Base-by-base conservation (phyloP, 2,797 vertebrate species). In the Balearica regulorum region DNA sequence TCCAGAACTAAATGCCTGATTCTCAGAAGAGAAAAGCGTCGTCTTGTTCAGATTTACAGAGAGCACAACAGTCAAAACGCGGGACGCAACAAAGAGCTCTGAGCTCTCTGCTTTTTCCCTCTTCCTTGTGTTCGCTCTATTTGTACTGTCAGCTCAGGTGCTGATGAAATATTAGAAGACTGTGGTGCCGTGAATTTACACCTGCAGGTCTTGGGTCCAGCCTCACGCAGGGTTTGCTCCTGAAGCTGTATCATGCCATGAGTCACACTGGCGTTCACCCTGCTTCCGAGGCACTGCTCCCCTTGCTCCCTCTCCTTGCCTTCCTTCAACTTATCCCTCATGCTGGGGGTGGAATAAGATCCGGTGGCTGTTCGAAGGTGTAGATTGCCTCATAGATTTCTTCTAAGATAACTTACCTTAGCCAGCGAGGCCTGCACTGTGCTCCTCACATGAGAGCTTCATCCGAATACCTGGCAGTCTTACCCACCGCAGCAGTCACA, bases 191-290 rank as follows among this genome's bases (percentile, higher is more conserved):
- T 41, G 57, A 49, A 51, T 87, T 87, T 41, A 3, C 20, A 4
- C 33, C 13, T 41, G 35, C 31, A 20, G 21, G 31, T 65, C 54
- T 69, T 2, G 21, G 29, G 54, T 31, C 51, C 2, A 1, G 19
- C 41, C 39, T 14, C 71, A 78, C 57, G 73, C 73, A 39, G 39
- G n/a, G 25, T 51, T 66, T 86, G 78, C 25, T 83, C 20, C 66
- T 41, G 22, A 51, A 35, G 64, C 39, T 68, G 37, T 15, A 11
- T 16, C 18, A 1, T 6, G 31, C 26, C 64, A 7, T 9, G 64
- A 55, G 28, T 49, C 54, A 5, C 15, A 3, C 5, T 1, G 8
- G 20, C 2, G 0, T 20, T 68, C 49, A 19, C 28, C 10, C 48
- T 6, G 24, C 49, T 31, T 8, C 25, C 12, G 57, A 68, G 61